Evolutionary conservation across 2,888 invertebrate genomes (phyloP).

Genomic region (Heliconius ismenius): DNA sequence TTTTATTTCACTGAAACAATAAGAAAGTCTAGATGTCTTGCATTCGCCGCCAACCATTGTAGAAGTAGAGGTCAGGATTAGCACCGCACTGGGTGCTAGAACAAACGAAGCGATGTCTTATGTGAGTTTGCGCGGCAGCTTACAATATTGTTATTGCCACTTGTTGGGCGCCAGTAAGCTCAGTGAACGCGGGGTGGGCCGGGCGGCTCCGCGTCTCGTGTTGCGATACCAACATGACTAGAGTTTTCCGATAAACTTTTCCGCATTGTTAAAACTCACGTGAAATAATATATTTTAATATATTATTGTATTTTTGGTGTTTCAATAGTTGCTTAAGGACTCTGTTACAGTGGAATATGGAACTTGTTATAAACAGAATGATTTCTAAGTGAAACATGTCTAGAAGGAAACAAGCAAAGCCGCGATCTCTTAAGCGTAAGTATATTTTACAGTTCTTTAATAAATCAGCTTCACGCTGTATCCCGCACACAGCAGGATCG

Average conservation of each 20-base stretch:
- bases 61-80: conserved; percentile 19
- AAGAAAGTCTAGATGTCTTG: neutral
- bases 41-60: neutral
- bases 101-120: conserved; percentile 51
- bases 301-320: conserved; percentile 20
- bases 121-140: conserved; percentile 77
- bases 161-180: conserved; percentile 79
- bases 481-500: neutral
- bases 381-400: conserved; percentile 75
- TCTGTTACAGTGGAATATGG: neutral
- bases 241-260: conserved; percentile 67
- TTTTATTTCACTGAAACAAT: neutral
- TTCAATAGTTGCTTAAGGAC: neutral
- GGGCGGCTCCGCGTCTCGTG: conserved; percentile 59
- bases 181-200: conserved; percentile 74
- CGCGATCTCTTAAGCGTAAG: conserved; percentile 87
- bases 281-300: neutral
- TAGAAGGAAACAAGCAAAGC: conserved; percentile 87
- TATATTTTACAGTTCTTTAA: conserved; percentile 43
- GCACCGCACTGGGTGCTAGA: conserved; percentile 44
- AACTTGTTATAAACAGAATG: conserved; percentile 40
- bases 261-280: conserved; percentile 9
- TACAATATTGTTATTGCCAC: conserved; percentile 75
- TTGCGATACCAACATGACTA: conserved; percentile 44
- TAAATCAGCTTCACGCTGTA: neutral